Conservation (phyloP, 1,140 invertebrate genomes). For the Latrodectus geometricus region DNA sequence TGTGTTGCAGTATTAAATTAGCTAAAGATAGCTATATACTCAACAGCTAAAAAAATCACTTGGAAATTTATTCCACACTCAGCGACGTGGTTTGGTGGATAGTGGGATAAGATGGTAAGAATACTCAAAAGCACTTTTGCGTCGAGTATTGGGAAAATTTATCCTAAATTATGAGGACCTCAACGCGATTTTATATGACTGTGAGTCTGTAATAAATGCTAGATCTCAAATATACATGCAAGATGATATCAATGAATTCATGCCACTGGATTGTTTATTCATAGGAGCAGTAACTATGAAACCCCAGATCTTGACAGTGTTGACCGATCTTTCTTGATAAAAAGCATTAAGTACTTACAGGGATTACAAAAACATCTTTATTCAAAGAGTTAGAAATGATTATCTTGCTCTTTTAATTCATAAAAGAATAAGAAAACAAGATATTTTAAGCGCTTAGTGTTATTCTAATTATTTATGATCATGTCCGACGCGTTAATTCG, state of each 20-base stretch:
- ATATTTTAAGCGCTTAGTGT: neutral
- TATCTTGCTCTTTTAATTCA: neutral
- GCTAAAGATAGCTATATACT: neutral
- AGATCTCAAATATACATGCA: conserved; percentile 55
- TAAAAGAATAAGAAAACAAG: neutral
- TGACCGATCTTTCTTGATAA: neutral
- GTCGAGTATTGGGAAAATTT: conserved; percentile 65
- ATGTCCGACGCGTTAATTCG: neutral
- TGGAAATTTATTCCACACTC: conserved; percentile 14
- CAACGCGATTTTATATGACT: conserved; percentile 63
- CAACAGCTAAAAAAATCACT: neutral
- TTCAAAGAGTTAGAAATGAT: conserved; percentile 13
- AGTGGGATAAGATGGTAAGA: conserved; percentile 68
- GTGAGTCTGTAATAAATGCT: conserved; percentile 62
- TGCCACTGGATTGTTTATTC: conserved; percentile 9
- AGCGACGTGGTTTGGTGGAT: conserved; percentile 19
- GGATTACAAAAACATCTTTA: neutral
- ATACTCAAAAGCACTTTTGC: conserved; percentile 64
- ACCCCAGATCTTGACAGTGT: neutral
- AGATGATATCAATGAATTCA: conserved; percentile 10
- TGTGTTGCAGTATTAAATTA: conserved; percentile 9
- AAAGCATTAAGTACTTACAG: neutral
- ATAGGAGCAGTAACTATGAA: neutral
- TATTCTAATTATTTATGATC: neutral
- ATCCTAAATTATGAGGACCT: conserved; percentile 63